A percentile compares a stretch with the other conserved stretches of the same genome.
Evolutionary conservation across 2,888 invertebrate species (phyloP).

Genomic region (Drosophila austrosaltans): DNA sequence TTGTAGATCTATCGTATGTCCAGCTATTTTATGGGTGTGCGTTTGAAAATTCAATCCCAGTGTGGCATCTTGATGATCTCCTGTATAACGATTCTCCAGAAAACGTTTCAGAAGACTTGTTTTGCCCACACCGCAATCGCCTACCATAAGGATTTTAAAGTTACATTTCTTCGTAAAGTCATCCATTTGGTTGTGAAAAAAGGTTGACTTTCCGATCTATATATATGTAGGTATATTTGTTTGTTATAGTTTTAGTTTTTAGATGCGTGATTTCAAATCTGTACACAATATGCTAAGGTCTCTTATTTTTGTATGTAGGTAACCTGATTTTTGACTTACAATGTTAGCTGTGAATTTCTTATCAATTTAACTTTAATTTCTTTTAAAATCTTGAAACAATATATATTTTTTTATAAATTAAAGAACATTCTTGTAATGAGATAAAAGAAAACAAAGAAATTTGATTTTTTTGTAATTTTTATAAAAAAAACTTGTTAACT

Average conservation of each 20-base stretch:
- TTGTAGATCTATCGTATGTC: conserved; percentile 96
- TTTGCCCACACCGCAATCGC: conserved; percentile 99
- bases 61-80: conserved; percentile 96
- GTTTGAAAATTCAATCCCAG: conserved; percentile 99
- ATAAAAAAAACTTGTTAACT: too few relatives aligned
- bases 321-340: too few relatives aligned
- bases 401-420: too few relatives aligned
- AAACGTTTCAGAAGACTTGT: conserved; percentile 98
- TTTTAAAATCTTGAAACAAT: too few relatives aligned
- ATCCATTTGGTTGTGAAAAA: background rate
- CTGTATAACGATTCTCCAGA: conserved; percentile 99
- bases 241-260: background rate
- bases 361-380: too few relatives aligned
- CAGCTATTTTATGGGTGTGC: conserved; percentile 99
- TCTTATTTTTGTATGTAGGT: too few relatives aligned
- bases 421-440: too few relatives aligned
- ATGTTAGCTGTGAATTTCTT: too few relatives aligned
- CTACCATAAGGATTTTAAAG: conserved; percentile 98
- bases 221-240: background rate
- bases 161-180: background rate
- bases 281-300: background rate
- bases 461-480: too few relatives aligned
- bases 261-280: background rate
- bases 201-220: background rate
- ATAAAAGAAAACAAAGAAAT: too few relatives aligned